Evolutionary conservation across 1,140 invertebrate species (phyloP).

Genomic region (Cotesia typhae): DNA sequence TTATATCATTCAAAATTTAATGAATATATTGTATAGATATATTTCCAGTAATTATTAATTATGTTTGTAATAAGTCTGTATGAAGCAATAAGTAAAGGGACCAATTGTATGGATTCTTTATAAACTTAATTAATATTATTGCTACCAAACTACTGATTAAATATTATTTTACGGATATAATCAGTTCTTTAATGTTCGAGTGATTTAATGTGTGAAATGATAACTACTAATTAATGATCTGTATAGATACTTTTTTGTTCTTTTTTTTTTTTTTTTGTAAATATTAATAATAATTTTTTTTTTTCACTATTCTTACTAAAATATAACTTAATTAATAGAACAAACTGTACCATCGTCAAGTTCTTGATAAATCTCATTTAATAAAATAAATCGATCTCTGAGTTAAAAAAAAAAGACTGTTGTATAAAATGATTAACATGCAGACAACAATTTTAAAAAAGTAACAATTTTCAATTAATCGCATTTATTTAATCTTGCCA

Average conservation of each 20-base stretch:
- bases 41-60: constrained; percentile 1
- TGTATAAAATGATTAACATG: background rate
- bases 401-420: background rate
- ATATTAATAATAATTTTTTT: background rate
- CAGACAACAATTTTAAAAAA: background rate
- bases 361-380: constrained; percentile 4
- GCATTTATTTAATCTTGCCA: constrained; percentile 4
- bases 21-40: constrained; percentile 5
- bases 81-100: constrained; percentile 20
- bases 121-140: constrained; percentile 18
- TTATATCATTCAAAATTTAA: constrained; percentile 6
- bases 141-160: too few relatives aligned
- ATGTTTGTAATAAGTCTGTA: constrained; percentile 6
- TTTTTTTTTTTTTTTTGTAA: too few relatives aligned
- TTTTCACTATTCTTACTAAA: background rate
- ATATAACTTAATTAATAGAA: constrained; percentile 7
- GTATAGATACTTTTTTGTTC: too few relatives aligned
- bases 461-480: background rate
- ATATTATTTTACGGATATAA: too few relatives aligned
- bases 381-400: background rate
- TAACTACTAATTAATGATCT: too few relatives aligned
- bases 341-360: too few relatives aligned
- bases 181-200: too few relatives aligned
- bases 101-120: constrained; percentile 22
- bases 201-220: too few relatives aligned